Conservation (phyloP, 2,113 vertebrate species). For the Haplochromis vanheusdeni region DNA sequence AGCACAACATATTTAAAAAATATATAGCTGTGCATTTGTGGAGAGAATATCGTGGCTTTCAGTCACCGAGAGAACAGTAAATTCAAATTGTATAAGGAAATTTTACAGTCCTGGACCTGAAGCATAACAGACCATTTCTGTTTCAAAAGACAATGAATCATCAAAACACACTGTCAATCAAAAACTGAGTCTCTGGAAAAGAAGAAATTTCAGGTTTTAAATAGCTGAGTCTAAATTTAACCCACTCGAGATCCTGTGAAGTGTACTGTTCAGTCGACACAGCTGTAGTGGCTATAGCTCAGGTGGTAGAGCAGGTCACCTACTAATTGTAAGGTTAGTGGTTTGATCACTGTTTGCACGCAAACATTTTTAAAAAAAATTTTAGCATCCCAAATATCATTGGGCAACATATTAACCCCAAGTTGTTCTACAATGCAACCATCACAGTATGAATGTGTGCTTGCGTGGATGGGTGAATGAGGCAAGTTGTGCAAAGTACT, state of each 20-base stretch:
- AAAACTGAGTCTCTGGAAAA: background rate
- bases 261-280: background rate
- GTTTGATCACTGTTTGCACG: background rate
- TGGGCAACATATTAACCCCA: background rate
- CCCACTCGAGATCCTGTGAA: background rate
- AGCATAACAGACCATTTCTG: background rate
- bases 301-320: background rate
- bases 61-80: background rate
- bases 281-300: background rate
- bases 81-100: background rate
- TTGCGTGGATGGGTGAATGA: background rate
- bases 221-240: background rate
- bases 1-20: background rate
- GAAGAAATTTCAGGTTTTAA: background rate
- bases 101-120: background rate
- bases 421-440: background rate
- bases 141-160: background rate
- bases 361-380: background rate
- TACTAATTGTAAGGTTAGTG: background rate
- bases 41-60: background rate
- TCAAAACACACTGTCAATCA: background rate
- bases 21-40: too few relatives aligned
- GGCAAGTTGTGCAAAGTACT: background rate
- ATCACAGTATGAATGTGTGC: background rate
- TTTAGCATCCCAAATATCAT: background rate